Conservation (phyloP, 2,113 vertebrate genomes). For the Podocnemis expansa region DNA sequence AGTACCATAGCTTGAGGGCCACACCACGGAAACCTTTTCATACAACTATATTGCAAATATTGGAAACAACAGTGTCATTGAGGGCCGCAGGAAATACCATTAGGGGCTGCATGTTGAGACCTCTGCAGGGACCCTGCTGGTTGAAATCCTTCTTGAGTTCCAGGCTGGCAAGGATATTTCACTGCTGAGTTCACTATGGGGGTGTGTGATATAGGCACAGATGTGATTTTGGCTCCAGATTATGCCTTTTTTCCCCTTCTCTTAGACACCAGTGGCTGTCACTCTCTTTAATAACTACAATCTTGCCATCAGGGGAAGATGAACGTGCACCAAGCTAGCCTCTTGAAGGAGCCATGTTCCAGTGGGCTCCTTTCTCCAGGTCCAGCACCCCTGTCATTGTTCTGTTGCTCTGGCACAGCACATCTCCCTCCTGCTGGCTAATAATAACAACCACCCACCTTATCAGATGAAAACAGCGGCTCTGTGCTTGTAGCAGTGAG, state of each 20-base stretch:
- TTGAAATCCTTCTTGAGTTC: background rate
- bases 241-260: background rate
- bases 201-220: background rate
- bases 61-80: too few species aligned
- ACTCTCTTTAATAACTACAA: background rate
- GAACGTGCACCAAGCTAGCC: background rate
- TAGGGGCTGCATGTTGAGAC: too few species aligned
- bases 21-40: too few species aligned
- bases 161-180: background rate
- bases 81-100: too few species aligned
- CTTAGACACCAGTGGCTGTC: background rate
- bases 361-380: background rate
- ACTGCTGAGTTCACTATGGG: background rate
- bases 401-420: background rate
- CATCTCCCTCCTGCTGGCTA: background rate
- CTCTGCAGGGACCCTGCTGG: too few species aligned
- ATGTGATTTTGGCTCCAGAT: background rate
- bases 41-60: too few species aligned
- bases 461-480: background rate
- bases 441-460: background rate
- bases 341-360: background rate
- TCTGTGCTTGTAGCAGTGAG: background rate
- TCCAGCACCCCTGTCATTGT: background rate
- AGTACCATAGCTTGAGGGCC: too few species aligned
- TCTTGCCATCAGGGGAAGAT: background rate